These are phyloP conservation scores for Pyrrhura leucotis DNA, from an alignment of 2,797 vertebrate species.

Conservation along the genomic window DNA sequence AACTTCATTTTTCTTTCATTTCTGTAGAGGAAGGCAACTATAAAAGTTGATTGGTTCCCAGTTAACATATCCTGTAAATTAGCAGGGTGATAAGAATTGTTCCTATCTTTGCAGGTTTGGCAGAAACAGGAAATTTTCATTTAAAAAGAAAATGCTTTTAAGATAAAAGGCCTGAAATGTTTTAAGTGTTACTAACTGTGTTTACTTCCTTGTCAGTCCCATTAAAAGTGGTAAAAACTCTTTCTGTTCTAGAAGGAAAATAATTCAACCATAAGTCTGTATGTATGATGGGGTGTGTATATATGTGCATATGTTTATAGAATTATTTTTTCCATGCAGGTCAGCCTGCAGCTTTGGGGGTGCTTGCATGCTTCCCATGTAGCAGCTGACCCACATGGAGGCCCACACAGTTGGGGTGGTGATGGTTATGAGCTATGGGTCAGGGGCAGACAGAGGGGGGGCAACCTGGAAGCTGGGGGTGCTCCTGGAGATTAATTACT, in stretches of 20 bases:
- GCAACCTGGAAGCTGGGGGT: rapidly evolving
- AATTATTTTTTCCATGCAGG: not conserved
- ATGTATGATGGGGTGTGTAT: rapidly evolving
- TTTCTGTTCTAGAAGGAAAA: not conserved
- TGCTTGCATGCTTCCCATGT: too few relatives aligned
- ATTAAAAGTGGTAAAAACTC: not conserved
- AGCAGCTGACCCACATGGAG: not conserved
- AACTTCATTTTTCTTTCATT: conserved; percentile 31
- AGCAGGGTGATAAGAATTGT: not conserved
- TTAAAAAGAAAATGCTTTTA: conserved; percentile 23
- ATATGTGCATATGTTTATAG: not conserved
- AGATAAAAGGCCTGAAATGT: not conserved
- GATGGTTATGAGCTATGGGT: not conserved
- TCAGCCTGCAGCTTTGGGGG: not conserved
- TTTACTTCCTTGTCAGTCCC: not conserved
- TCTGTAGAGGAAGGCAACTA: not conserved
- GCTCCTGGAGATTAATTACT: not conserved
- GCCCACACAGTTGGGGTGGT: rapidly evolving
- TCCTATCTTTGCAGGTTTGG: not conserved
- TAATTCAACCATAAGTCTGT: not conserved
- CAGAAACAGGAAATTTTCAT: conserved; percentile 42
- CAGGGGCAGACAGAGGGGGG: rapidly evolving
- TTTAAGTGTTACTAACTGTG: conserved; percentile 4
- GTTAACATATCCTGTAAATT: not conserved
- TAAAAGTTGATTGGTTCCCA: not conserved